Percentiles rank a stretch among this genome's conserved stretches.
These are phyloP conservation scores for Prionace glauca DNA, from an alignment of 2,797 vertebrate genomes.

Conservation along the genomic window DNA sequence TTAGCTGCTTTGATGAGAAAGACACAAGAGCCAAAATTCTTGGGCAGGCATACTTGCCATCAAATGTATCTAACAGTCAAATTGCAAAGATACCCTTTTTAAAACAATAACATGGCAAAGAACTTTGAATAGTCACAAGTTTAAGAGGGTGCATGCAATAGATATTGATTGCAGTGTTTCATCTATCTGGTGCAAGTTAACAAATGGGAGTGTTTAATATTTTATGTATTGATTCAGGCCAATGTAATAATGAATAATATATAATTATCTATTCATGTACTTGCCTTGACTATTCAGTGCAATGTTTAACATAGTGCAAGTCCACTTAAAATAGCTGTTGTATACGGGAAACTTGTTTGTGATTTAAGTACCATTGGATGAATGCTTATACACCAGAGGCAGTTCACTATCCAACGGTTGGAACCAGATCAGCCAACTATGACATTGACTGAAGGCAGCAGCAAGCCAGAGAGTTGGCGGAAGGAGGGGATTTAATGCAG, in stretches of 20 bases:
- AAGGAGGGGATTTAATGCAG: background rate
- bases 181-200: background rate
- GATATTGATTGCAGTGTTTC: slow-evolving; percentile 1
- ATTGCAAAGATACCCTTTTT: background rate
- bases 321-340: background rate
- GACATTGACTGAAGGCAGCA: background rate
- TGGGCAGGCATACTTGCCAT: background rate
- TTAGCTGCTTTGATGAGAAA: background rate
- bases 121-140: background rate
- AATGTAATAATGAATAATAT: background rate
- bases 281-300: background rate
- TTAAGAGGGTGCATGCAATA: background rate
- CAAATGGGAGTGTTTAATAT: slow-evolving; percentile 1
- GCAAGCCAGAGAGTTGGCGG: background rate
- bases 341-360: background rate
- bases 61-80: background rate
- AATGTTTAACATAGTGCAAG: background rate
- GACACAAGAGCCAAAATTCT: background rate
- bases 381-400: no score
- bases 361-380: background rate
- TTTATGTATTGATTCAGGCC: slow-evolving; percentile 1
- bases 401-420: background rate
- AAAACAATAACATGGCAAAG: background rate
- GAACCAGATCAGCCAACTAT: background rate
- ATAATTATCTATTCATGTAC: background rate